These are phyloP conservation scores for Micrasema longulum DNA, from an alignment of 1,140 invertebrate genomes.

Conservation along the genomic window DNA sequence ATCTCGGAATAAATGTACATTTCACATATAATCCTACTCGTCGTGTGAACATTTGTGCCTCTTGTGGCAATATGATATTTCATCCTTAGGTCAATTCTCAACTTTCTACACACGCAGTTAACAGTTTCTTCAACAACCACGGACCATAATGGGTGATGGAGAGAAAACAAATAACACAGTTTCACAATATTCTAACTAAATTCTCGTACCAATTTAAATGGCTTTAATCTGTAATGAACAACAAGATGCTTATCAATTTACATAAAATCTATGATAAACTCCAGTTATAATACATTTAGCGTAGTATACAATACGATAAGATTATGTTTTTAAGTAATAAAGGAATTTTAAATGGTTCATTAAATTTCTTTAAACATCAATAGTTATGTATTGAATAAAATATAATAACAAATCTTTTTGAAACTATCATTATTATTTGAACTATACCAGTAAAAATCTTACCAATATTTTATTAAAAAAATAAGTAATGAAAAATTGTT, in stretches of 20 bases:
- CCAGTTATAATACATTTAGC: slow-evolving; percentile 39
- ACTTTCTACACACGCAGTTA: slow-evolving; percentile 46
- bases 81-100: slow-evolving; percentile 40
- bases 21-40: slow-evolving; percentile 45
- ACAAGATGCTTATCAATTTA: slow-evolving; percentile 20
- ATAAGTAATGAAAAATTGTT: slow-evolving; percentile 32
- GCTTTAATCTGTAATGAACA: slow-evolving; percentile 7
- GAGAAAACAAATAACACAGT: slow-evolving; percentile 3
- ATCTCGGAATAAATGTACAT: slow-evolving; percentile 51
- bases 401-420: not conserved
- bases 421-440: slow-evolving; percentile 29
- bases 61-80: slow-evolving; percentile 27
- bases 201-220: slow-evolving; percentile 9
- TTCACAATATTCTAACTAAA: slow-evolving; percentile 1
- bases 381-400: slow-evolving; percentile 2
- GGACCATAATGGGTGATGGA: slow-evolving; percentile 11
- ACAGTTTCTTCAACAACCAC: slow-evolving; percentile 31
- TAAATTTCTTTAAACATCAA: too few species aligned
- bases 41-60: slow-evolving; percentile 10
- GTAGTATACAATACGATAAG: slow-evolving; percentile 35
- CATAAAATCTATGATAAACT: slow-evolving; percentile 31
- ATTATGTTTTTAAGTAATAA: too few species aligned
- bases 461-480: slow-evolving; percentile 39
- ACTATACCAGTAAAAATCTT: slow-evolving; percentile 33
- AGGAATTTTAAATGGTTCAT: too few species aligned